Conservation (phyloP, 2,888 invertebrate species). For the Drosophila borealis region DNA sequence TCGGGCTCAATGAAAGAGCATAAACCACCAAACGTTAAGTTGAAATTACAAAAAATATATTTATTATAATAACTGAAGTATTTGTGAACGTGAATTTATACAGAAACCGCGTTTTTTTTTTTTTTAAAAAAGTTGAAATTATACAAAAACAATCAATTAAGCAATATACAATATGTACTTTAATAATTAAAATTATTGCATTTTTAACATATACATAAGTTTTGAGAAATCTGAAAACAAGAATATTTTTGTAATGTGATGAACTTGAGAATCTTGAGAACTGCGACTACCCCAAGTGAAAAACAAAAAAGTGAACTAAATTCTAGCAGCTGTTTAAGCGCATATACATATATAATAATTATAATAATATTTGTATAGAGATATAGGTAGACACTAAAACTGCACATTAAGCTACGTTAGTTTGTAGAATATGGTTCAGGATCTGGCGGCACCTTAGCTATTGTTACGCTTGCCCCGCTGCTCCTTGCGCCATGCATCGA, state of each 20-base stretch:
- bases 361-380: conserved; percentile 39
- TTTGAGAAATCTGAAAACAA: conserved; percentile 7
- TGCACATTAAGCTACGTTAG: conserved; percentile 69
- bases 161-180: conserved; percentile 29
- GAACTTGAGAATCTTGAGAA: conserved; percentile 16
- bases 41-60: conserved; percentile 25
- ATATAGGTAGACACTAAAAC: conserved; percentile 70
- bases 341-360: conserved; percentile 27
- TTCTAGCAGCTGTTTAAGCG: conserved; percentile 23
- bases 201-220: conserved; percentile 20
- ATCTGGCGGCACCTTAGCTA: conserved; percentile 69
- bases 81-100: conserved; percentile 42
- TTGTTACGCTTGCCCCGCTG: conserved; percentile 86
- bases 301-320: conserved; percentile 2
- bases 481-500: conserved; percentile 94
- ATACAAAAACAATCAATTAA: conserved; percentile 33
- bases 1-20: neutral
- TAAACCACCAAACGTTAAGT: conserved; percentile 6
- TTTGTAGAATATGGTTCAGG: conserved; percentile 29
- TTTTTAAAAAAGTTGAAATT: conserved; percentile 17
- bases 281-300: conserved; percentile 16
- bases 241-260: conserved; percentile 2
- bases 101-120: conserved; percentile 14
- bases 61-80: conserved; percentile 35
- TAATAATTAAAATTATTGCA: conserved; percentile 35